These are phyloP conservation scores for Xiphias gladius DNA, from an alignment of 2,113 vertebrate genomes.

Conservation along the genomic window DNA sequence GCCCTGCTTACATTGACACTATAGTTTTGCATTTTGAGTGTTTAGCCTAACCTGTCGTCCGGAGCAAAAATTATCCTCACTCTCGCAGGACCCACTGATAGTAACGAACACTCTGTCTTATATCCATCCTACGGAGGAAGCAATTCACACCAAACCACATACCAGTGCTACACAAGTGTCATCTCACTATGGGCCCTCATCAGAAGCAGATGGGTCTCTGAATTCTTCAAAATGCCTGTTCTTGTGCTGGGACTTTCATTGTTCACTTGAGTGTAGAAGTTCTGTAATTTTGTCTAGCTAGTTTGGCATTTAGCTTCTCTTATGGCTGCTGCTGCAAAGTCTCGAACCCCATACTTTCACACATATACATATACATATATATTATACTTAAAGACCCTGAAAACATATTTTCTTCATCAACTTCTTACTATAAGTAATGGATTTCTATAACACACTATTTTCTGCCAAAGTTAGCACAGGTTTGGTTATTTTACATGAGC, in stretches of 20 bases:
- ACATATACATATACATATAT: background rate
- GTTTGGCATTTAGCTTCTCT: conserved; percentile 18
- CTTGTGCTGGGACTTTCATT: conserved; percentile 63
- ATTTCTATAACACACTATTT: background rate
- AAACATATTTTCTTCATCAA: background rate
- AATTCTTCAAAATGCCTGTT: conserved; percentile 63
- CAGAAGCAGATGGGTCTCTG: conserved; percentile 66
- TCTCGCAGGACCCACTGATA: background rate
- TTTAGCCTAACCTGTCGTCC: conserved; percentile 19
- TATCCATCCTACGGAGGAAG: conserved; percentile 55
- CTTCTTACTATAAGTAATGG: background rate
- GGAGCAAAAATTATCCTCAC: background rate
- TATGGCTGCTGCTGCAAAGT: background rate
- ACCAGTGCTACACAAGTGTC: conserved; percentile 51
- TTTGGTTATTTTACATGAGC: background rate
- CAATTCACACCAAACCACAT: conserved; percentile 61
- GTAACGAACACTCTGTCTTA: conserved; percentile 16
- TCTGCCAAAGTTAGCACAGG: too few species aligned
- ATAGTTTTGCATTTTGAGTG: conserved; percentile 24
- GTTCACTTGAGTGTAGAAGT: conserved; percentile 51
- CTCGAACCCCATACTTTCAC: background rate
- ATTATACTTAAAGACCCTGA: background rate
- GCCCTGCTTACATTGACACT: conserved; percentile 28
- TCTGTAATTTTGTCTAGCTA: conserved; percentile 51
- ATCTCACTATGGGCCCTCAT: conserved; percentile 51